Conservation (phyloP, 2,797 vertebrate genomes). For the Eidolon dupreanum region DNA sequence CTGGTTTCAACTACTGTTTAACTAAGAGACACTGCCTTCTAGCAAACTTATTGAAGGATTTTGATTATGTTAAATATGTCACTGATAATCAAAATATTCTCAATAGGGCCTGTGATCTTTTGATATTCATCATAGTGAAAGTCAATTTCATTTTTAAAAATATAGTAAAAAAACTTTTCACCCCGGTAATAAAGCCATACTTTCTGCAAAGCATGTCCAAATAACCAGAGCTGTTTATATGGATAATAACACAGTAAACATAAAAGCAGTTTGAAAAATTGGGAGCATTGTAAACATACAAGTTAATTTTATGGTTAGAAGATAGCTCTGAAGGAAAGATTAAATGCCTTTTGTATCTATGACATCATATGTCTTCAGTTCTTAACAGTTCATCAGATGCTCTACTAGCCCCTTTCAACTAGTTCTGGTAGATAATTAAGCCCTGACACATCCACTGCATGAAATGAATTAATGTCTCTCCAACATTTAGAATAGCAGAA, state of each 20-base stretch:
- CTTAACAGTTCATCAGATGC: neutral
- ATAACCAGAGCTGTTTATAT: neutral
- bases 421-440: neutral
- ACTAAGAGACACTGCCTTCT: neutral
- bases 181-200: neutral
- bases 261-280: conserved; percentile 24
- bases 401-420: neutral
- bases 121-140: neutral
- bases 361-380: neutral
- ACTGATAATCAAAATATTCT: neutral
- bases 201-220: neutral
- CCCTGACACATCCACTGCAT: neutral
- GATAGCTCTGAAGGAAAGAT: neutral
- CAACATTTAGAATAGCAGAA: neutral
- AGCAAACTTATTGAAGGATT: neutral
- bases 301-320: neutral
- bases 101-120: neutral
- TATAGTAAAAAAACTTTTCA: neutral
- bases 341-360: neutral
- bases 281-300: neutral
- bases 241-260: neutral
- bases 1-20: neutral
- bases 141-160: conserved; percentile 32
- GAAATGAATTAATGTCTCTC: neutral
- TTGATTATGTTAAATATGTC: neutral